phyloP scores from a whole-genome alignment of 2,113 vertebrate species.

The Bubo scandiacus region DNA sequence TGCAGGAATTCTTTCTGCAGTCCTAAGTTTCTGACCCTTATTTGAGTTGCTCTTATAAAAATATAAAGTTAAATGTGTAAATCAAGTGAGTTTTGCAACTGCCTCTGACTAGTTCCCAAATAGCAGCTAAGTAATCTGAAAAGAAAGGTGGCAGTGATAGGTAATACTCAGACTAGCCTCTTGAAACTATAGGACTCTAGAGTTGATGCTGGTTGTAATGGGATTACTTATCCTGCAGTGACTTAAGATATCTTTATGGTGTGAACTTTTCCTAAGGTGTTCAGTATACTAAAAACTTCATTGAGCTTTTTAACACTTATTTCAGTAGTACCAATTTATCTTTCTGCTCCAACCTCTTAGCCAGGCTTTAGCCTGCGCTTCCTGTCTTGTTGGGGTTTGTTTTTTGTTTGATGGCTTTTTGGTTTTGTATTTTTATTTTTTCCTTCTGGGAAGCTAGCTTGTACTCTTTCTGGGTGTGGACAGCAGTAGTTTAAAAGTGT shows the following conservation, averaged over 20 bases:
- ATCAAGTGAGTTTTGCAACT: background rate
- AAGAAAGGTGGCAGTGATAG: background rate
- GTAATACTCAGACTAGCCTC: background rate
- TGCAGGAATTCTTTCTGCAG: background rate
- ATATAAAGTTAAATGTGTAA: background rate
- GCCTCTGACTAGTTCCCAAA: background rate
- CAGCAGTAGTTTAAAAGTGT: background rate
- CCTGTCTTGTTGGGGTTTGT: no score
- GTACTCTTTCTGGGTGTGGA: background rate
- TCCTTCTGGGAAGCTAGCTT: background rate
- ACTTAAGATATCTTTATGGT: background rate
- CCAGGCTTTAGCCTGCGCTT: background rate
- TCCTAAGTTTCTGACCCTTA: background rate
- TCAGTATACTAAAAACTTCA: background rate
- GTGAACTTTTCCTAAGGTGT: background rate
- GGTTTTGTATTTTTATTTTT: no score
- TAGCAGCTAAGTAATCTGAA: background rate
- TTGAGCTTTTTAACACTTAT: background rate
- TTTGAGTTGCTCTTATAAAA: background rate
- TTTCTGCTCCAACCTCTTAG: background rate
- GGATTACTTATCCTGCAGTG: background rate
- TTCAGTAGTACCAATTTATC: background rate
- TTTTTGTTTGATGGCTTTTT: background rate
- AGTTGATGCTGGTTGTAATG: background rate
- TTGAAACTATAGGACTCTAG: background rate